Percentiles rank a stretch among this genome's conserved stretches.
Conservation (phyloP, 92 coral and sea anemone species). For the Zoanthus gigantus region DNA sequence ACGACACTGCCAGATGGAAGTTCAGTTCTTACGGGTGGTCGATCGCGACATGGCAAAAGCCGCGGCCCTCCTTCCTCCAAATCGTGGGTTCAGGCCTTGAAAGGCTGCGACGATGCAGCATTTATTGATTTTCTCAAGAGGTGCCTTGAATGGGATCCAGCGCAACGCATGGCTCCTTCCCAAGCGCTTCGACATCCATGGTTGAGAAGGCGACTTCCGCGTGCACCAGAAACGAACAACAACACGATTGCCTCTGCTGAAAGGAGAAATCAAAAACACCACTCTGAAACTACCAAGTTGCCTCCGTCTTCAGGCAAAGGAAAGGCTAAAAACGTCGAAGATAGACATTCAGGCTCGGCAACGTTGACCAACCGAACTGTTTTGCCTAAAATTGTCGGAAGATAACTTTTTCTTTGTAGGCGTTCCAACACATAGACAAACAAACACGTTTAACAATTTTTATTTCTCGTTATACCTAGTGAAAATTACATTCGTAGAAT, state of each 20-base stretch:
- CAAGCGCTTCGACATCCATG: constrained; percentile 98
- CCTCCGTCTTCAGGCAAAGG: constrained; percentile 95
- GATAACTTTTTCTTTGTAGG: constrained; percentile 53
- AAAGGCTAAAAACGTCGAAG: constrained; percentile 79
- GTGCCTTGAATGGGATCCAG: constrained; percentile 98
- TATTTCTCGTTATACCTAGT: neutral
- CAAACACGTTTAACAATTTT: neutral
- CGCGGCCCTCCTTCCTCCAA: constrained; percentile 95
- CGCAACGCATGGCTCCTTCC: constrained; percentile 90
- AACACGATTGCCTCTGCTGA: constrained; percentile 70
- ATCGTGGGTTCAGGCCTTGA: constrained; percentile 82
- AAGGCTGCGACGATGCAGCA: constrained; percentile 92
- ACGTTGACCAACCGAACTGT: constrained; percentile 90
- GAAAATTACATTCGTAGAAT: constrained; percentile 35
- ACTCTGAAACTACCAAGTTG: constrained; percentile 83
- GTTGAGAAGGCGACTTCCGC: constrained; percentile 92
- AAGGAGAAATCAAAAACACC: constrained; percentile 64
- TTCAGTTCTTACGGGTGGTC: constrained; percentile 91
- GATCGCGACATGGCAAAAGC: constrained; percentile 97
- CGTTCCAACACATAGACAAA: neutral
- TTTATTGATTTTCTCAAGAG: constrained; percentile 93
- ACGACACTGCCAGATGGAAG: constrained; percentile 95
- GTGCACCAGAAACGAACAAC: constrained; percentile 93
- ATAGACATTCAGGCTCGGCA: constrained; percentile 71
- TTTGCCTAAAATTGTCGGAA: constrained; percentile 97